Percentiles rank a stretch among this genome's conserved stretches.
These are phyloP conservation scores for Sturmia bella DNA, from an alignment of 2,888 invertebrate genomes.

Conservation along the genomic window DNA sequence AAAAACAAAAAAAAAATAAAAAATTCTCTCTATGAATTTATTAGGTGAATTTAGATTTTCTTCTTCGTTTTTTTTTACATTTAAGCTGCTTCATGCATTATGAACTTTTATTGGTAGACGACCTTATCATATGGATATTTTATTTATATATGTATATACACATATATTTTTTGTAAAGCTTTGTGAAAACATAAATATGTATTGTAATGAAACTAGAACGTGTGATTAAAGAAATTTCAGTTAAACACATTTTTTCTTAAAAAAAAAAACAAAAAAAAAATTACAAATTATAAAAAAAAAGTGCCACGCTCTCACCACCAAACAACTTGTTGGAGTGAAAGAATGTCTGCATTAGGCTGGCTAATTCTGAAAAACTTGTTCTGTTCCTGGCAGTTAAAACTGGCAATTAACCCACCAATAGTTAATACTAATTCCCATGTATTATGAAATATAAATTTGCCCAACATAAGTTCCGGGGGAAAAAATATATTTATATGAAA, in stretches of 20 bases:
- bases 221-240: constrained; percentile 51
- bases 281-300: constrained; percentile 13
- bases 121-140: constrained; percentile 54
- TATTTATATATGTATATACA: background rate
- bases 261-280: constrained; percentile 13
- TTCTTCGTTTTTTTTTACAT: constrained; percentile 6
- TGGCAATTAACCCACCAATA: too few relatives aligned
- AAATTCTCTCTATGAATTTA: constrained; percentile 52
- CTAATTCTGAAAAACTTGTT: background rate
- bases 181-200: constrained; percentile 22
- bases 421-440: too few relatives aligned
- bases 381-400: too few relatives aligned
- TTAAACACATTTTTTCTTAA: constrained; percentile 6
- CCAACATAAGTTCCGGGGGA: too few relatives aligned
- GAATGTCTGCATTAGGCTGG: background rate
- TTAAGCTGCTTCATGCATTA: constrained; percentile 38
- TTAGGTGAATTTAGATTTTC: constrained; percentile 58
- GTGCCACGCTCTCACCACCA: background rate
- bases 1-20: too few relatives aligned
- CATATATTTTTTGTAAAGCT: constrained; percentile 14
- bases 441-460: too few relatives aligned
- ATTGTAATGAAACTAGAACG: constrained; percentile 56
- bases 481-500: too few relatives aligned
- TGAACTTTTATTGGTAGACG: constrained; percentile 61
- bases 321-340: background rate